These are phyloP conservation scores for Colletes collaris DNA, from an alignment of 2,888 invertebrate genomes.

Conservation along the genomic window DNA sequence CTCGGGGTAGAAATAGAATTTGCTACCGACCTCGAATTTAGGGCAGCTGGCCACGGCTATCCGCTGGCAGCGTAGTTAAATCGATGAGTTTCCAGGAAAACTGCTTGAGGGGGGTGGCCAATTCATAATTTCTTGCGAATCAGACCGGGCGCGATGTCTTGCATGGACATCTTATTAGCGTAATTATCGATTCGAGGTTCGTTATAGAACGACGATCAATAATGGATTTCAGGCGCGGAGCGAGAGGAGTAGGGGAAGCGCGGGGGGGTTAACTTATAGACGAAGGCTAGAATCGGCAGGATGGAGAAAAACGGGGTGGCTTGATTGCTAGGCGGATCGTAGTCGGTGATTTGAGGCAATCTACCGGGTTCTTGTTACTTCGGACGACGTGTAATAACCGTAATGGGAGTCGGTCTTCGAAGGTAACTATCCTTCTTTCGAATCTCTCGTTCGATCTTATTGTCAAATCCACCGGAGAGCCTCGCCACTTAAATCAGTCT, in stretches of 20 bases:
- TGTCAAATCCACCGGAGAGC: conserved; percentile 68
- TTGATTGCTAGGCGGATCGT: conserved; percentile 80
- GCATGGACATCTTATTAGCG: conserved; percentile 70
- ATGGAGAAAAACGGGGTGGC: conserved; percentile 71
- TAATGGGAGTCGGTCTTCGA: conserved; percentile 78
- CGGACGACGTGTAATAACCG: conserved; percentile 80
- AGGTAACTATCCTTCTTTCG: conserved; percentile 68
- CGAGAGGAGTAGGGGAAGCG: background rate
- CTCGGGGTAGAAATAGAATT: too few species aligned
- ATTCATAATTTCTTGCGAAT: conserved; percentile 41
- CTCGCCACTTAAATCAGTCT: conserved; percentile 67
- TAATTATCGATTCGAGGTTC: conserved; percentile 79
- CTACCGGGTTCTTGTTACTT: conserved; percentile 80
- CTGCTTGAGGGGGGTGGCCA: background rate
- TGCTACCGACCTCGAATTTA: too few species aligned
- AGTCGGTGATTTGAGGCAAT: conserved; percentile 80
- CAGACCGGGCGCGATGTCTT: conserved; percentile 52
- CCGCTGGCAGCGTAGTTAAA: too few species aligned
- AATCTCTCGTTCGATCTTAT: conserved; percentile 70
- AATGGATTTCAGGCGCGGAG: conserved; percentile 66
- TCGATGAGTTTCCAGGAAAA: background rate
- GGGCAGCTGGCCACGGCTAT: too few species aligned
- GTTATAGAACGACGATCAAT: conserved; percentile 76
- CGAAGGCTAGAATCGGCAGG: conserved; percentile 63
- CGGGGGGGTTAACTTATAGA: conserved; percentile 61